Conservation (phyloP, 2,797 vertebrate species). For the Propithecus deckenii region DNA sequence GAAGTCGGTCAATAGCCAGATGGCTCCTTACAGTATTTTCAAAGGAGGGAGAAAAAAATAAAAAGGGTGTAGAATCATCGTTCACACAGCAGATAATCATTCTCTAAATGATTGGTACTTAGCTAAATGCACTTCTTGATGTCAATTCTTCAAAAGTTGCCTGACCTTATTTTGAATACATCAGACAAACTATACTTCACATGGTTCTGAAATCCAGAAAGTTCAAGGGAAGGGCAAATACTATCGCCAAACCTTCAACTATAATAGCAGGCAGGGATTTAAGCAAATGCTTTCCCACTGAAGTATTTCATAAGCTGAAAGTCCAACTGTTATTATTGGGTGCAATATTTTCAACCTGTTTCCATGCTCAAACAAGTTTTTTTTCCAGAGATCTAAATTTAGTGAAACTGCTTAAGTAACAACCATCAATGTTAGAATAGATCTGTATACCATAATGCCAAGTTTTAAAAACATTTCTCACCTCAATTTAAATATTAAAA, state of each 20-base stretch:
- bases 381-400: constrained; percentile 41
- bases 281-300: constrained; percentile 53
- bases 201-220: constrained; percentile 54
- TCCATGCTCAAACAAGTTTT: background rate
- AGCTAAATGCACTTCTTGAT: background rate
- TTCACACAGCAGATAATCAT: background rate
- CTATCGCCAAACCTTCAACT: constrained; percentile 36
- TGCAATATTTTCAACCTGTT: constrained; percentile 39
- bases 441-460: background rate
- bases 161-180: background rate
- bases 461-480: background rate
- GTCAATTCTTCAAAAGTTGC: background rate
- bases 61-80: background rate
- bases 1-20: background rate
- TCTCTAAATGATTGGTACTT: background rate
- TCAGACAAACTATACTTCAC: constrained; percentile 28
- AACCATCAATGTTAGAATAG: background rate
- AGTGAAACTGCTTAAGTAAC: background rate
- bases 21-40: background rate
- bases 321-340: background rate
- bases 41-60: background rate
- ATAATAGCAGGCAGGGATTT: constrained; percentile 48
- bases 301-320: constrained; percentile 55
- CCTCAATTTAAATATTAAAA: background rate
- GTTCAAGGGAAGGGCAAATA: constrained; percentile 51